These are phyloP conservation scores for Drosophila pseudoananassae DNA, from an alignment of 1,140 invertebrate genomes.

Conservation along the genomic window DNA sequence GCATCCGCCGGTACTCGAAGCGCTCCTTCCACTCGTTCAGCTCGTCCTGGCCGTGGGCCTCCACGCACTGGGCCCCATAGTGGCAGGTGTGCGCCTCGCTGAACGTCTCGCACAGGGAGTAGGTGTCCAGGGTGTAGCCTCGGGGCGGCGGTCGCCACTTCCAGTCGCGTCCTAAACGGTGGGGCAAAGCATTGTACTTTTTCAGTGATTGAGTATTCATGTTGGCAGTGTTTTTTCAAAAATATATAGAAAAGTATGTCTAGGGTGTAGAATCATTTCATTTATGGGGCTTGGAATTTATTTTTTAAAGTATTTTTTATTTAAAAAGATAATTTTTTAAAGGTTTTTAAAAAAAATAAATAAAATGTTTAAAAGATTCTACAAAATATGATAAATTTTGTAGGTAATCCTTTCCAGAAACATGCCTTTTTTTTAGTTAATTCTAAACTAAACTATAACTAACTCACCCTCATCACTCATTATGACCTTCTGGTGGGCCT, in stretches of 20 bases:
- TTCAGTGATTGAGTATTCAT: slow-evolving; percentile 22
- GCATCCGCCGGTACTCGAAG: slow-evolving; percentile 88
- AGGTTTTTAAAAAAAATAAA: too few species aligned
- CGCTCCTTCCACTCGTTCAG: slow-evolving; percentile 90
- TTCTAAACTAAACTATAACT: neutral
- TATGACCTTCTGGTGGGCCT: slow-evolving; percentile 88
- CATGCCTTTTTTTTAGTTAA: neutral
- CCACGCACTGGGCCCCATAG: slow-evolving; percentile 89
- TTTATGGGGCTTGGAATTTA: neutral
- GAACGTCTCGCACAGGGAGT: slow-evolving; percentile 86
- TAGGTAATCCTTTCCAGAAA: neutral
- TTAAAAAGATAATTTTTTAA: neutral
- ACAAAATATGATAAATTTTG: too few species aligned
- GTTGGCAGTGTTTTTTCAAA: slow-evolving; percentile 6
- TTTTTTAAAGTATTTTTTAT: neutral
- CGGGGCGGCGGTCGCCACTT: slow-evolving; percentile 89
- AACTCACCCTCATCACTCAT: slow-evolving; percentile 88
- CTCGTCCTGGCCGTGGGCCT: slow-evolving; percentile 90
- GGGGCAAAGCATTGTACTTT: slow-evolving; percentile 7
- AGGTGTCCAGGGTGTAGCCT: slow-evolving; percentile 86
- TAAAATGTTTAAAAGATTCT: too few species aligned
- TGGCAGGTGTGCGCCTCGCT: slow-evolving; percentile 86
- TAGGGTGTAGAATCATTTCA: slow-evolving; percentile 3
- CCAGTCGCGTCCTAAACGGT: slow-evolving; percentile 86
- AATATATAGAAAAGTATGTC: slow-evolving; percentile 2